Evolutionary conservation across 2,113 vertebrate species (phyloP), one percentile per base, ranked within the genome.

Genomic region (Megaceryle torquata): DNA sequence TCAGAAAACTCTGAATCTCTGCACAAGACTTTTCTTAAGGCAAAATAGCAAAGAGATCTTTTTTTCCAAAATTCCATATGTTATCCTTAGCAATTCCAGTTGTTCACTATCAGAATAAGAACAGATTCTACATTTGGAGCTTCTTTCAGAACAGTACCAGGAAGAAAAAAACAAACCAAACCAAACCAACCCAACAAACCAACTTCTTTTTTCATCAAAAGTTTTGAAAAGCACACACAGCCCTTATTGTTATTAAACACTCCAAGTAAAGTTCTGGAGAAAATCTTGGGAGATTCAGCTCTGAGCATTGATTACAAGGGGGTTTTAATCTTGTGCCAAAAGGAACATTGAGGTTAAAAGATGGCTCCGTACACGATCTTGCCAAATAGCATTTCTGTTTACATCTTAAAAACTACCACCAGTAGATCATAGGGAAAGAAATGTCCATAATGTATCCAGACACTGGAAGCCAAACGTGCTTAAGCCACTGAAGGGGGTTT

Each of bases 361-460:
- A 96, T 96, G 91, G 83, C 78, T 97, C 94, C 89, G 4, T 53
- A 14, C 44, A 24, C 2, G 15, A 71, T 56, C 84, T 70, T 82
- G 95, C 88, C 96, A 96, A 96, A 92, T 60, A 94, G 88, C 96
- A 44, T 82, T 93, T 94, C 88, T 97, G 92, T 96, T 95, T 95
- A 94, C 39, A 22, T 94, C 95, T 97, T 53, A 74, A 87, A 82
- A 96, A 70, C 92, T 91, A 87, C 88, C 89, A 96, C 83, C 68
- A 37, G 76, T 63, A 96, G 92, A 91, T 93, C 93, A 92, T 1
- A 87, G 92, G 86, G 88, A 96, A 83, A 95, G 93, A 92, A 94
- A 96, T n/a, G 75, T 95, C 94, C 95, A 63, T 75, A 81, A 82
- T 59, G 75, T 67, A 88, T 89, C 96, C 96, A 96, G 95, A 95